phyloP scores from a whole-genome alignment of 1,140 invertebrate genomes.

The Achroia grisella region DNA sequence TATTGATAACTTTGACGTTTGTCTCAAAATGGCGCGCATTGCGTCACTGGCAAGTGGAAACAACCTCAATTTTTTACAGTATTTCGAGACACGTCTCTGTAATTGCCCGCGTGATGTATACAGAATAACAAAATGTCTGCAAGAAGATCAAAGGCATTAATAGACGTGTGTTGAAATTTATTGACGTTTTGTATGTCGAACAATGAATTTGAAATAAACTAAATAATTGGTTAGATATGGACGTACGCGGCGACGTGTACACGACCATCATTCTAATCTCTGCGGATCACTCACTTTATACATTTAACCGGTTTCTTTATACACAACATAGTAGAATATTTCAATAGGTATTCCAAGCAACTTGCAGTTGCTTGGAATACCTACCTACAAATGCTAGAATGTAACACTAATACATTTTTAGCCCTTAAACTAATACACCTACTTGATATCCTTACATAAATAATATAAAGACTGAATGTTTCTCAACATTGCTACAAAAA shows the following conservation, averaged over 20 bases:
- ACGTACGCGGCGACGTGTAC: slow-evolving; percentile 8
- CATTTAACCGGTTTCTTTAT: no score
- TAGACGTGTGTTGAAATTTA: slow-evolving; percentile 68
- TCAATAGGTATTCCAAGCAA: no score
- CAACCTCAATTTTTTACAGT: slow-evolving; percentile 47
- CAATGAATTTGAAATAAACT: slow-evolving; percentile 50
- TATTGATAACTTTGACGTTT: slow-evolving; percentile 29
- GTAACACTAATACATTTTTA: no score
- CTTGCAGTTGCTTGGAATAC: no score
- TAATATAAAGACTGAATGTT: no score
- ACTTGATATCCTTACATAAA: no score
- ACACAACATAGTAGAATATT: no score
- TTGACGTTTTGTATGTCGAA: slow-evolving; percentile 47
- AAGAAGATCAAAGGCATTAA: slow-evolving; percentile 66
- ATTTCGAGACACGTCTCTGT: slow-evolving; percentile 53
- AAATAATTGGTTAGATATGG: slow-evolving; percentile 32
- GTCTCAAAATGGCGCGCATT: slow-evolving; percentile 41
- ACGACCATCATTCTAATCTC: slow-evolving; percentile 36
- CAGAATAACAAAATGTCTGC: slow-evolving; percentile 56
- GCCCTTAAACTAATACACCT: no score
- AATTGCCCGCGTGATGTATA: slow-evolving; percentile 50
- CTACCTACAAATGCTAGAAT: no score
- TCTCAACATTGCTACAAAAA: no score
- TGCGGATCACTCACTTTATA: neutral
- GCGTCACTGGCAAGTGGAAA: slow-evolving; percentile 25